These are phyloP conservation scores for Enteromius anoplus DNA, from an alignment of 2,797 vertebrate genomes.

Conservation along the genomic window DNA sequence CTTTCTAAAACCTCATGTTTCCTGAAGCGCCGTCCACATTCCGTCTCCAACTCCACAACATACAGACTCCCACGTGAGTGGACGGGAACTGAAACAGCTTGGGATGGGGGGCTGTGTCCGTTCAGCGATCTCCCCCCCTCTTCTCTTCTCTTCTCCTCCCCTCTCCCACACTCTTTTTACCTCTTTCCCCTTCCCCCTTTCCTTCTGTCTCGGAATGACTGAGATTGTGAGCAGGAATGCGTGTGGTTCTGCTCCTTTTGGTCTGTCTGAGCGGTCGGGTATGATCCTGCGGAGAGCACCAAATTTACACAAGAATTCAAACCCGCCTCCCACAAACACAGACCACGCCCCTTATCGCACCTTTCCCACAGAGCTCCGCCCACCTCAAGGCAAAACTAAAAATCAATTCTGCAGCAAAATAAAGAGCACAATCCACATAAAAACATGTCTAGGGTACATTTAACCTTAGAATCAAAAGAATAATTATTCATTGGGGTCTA, in stretches of 20 bases:
- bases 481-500: background rate
- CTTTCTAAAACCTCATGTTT: conserved; percentile 19
- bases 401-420: background rate
- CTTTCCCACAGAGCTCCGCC: conserved; percentile 20
- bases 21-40: conserved; percentile 16
- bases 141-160: conserved; percentile 52
- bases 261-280: conserved; percentile 63
- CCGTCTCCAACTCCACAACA: conserved; percentile 65
- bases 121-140: conserved; percentile 55
- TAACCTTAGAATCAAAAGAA: background rate
- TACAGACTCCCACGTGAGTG: conserved; percentile 64
- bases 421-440: background rate
- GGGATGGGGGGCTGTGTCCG: conserved; percentile 56
- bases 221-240: conserved; percentile 68
- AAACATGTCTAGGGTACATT: background rate
- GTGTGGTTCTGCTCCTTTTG: conserved; percentile 44
- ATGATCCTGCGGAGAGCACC: conserved; percentile 55
- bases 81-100: conserved; percentile 70
- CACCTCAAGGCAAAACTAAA: background rate
- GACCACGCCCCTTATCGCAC: conserved; percentile 3
- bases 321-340: conserved; percentile 31
- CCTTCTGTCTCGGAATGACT: conserved; percentile 65
- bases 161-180: conserved; percentile 65
- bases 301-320: conserved; percentile 62
- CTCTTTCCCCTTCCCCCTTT: conserved; percentile 60